Evolutionary conservation across 2,113 vertebrate genomes (phyloP).

Genomic region (Cairina moschata): DNA sequence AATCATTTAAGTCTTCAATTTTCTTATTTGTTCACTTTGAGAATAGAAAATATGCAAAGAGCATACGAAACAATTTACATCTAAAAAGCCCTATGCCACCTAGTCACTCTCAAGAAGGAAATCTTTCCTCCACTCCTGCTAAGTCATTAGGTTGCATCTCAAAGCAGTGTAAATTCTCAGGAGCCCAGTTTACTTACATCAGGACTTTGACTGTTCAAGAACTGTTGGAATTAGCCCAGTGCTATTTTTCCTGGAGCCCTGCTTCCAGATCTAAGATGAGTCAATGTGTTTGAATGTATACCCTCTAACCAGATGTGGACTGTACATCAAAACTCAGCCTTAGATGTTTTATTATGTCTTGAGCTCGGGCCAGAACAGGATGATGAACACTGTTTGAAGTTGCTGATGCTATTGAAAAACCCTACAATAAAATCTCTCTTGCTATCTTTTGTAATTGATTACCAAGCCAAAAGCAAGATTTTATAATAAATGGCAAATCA

Average conservation of each 20-base stretch:
- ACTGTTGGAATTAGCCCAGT: background rate
- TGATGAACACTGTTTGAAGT: conserved; percentile 73
- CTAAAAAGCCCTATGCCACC: background rate
- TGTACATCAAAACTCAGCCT: conserved; percentile 62
- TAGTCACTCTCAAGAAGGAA: background rate
- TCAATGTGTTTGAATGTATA: conserved; percentile 9
- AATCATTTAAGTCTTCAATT: background rate
- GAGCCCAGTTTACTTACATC: background rate
- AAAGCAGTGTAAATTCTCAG: background rate
- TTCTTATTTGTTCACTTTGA: background rate
- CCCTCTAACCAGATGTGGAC: conserved; percentile 42
- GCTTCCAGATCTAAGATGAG: background rate
- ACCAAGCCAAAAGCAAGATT: conserved; percentile 58
- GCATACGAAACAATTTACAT: background rate
- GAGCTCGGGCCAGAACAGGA: conserved; percentile 42
- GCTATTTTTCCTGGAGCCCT: background rate
- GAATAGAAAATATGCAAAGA: background rate
- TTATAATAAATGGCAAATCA: conserved; percentile 69
- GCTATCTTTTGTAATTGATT: conserved; percentile 65
- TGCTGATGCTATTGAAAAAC: conserved; percentile 67
- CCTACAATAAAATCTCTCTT: conserved; percentile 47
- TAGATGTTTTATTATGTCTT: conserved; percentile 69
- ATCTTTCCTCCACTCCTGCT: background rate
- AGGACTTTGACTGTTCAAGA: background rate
- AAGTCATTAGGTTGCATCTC: background rate